Percentiles rank a stretch among this genome's conserved stretches.
phyloP scores from a whole-genome alignment of 2,113 vertebrate genomes.

The Toxostoma redivivum region DNA sequence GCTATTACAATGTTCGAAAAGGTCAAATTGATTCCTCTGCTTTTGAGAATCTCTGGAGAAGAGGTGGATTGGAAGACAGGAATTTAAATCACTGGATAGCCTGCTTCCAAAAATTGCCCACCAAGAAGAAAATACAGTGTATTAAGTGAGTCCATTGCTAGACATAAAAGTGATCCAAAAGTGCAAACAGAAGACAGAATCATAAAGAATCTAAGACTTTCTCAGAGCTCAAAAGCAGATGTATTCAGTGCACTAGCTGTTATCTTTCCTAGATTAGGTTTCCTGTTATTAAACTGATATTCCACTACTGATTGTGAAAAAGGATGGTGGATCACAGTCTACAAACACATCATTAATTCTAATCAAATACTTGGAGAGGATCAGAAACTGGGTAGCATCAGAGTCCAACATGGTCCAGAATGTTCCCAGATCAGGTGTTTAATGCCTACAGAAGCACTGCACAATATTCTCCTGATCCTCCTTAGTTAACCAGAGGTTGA shows the following conservation, averaged over 20 bases:
- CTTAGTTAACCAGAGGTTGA: background rate
- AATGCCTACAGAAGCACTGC: background rate
- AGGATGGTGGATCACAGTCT: background rate
- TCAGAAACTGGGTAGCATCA: background rate
- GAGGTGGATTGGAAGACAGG: background rate
- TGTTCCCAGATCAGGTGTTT: background rate
- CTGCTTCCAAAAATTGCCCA: background rate
- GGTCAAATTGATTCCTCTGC: background rate
- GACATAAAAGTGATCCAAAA: background rate
- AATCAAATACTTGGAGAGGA: background rate
- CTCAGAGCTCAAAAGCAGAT: background rate
- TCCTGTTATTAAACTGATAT: background rate
- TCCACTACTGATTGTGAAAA: background rate
- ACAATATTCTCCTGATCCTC: background rate
- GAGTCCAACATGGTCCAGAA: background rate
- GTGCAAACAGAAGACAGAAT: background rate
- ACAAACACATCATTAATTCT: background rate
- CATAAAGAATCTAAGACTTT: background rate
- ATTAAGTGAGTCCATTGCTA: background rate
- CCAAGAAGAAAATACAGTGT: background rate
- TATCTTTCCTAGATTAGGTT: background rate
- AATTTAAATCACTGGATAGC: background rate
- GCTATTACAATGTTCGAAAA: slow-evolving; percentile 1
- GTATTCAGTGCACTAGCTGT: background rate
- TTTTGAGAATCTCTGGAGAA: background rate